Evolutionary conservation across 2,113 vertebrate genomes (phyloP), one percentile per base, ranked within the genome.

Genomic region (Passer domesticus): DNA sequence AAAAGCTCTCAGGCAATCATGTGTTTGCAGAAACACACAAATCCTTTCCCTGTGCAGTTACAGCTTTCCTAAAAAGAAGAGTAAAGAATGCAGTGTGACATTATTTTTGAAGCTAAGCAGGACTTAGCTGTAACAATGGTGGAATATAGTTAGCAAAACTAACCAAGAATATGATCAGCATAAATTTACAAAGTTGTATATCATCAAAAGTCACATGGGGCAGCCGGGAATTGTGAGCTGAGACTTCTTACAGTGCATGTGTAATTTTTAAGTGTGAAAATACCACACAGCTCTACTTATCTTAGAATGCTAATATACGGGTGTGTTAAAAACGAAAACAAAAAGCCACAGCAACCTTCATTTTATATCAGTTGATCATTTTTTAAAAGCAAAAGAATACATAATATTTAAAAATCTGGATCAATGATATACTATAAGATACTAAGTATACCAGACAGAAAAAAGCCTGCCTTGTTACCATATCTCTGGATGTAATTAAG

Each of bases 401-500:
- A 83, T 30, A 87, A 83, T 49, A 81, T 91, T 95, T 60, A 6
- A 85, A 58, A 90, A 88, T 76, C 52, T 79, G 20, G 19, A 83
- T 93, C 91, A 92, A 31, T 50, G 6, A 35, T 74, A 84, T 79
- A 70, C 46, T 92, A 24, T 27, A 87, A 94, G 41, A 81, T 70
- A 77, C 37, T 80, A 92, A 92, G 14, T 55, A 50, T 68, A 52
- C 52, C 35, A 93, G 39, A 68, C 73, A 96, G 72, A 64, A 95
- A 70, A 91, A 97, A 82, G n/a, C 25, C 67, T 75, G 24, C 31
- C 60, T 94, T 82, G 43, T 86, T 95, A 79, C 63, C n/a, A 1
- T 78, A 56, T 92, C 70, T 87, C 70, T 92, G 90, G 33, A 86
- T 77, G 52, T 92, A 95, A 96, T 84, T 95, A 95, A 94, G 56